phyloP scores from a whole-genome alignment of 1,140 invertebrate genomes.

The Drosophila littoralis region DNA sequence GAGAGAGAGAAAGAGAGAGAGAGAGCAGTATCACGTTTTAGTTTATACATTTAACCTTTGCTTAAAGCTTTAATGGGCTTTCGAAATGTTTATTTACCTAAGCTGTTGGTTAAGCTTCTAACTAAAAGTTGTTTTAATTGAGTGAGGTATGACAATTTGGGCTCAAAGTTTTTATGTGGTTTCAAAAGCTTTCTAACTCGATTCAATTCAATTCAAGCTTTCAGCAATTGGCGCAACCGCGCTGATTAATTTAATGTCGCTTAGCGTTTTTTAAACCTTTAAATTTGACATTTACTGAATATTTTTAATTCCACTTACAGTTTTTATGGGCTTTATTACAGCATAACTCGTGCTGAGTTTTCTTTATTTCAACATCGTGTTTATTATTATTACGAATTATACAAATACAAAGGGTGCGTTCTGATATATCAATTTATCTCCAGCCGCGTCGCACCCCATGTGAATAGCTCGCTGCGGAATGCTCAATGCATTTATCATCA shows the following conservation, averaged over 20 bases:
- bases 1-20: too few species aligned
- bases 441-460: slow-evolving; percentile 1
- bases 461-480: slow-evolving; percentile 15
- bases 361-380: not conserved
- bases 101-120: too few species aligned
- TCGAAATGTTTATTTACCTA: too few species aligned
- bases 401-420: slow-evolving; percentile 17
- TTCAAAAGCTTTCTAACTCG: not conserved
- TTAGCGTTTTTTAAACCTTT: too few species aligned
- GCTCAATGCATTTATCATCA: slow-evolving; percentile 67
- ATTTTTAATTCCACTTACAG: not conserved
- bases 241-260: too few species aligned
- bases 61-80: not conserved
- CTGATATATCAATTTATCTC: slow-evolving; percentile 66
- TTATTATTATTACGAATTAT: slow-evolving; percentile 17
- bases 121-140: too few species aligned
- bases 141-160: too few species aligned
- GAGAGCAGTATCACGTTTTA: too few species aligned
- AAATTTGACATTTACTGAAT: too few species aligned
- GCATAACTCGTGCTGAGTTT: not conserved
- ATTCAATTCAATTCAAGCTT: too few species aligned
- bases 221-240: too few species aligned
- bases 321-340: slow-evolving; percentile 11
- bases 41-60: not conserved
- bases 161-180: not conserved